Evolutionary conservation across 2,797 vertebrate genomes (phyloP).

Genomic region (Oryzias dopingdopingensis): DNA sequence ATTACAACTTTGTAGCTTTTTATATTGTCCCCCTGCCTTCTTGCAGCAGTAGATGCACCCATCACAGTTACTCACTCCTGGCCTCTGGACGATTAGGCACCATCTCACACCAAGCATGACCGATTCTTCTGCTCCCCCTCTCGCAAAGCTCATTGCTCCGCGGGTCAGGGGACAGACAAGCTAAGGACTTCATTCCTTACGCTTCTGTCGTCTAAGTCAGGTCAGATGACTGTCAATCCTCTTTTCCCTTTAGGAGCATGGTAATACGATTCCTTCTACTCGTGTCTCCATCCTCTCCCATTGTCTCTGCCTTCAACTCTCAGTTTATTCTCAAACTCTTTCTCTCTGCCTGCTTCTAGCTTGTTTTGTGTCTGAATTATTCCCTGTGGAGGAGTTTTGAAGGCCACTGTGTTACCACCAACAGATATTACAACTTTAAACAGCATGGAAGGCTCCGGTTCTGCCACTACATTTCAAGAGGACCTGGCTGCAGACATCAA

Average conservation of each 20-base stretch:
- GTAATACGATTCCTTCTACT: constrained; percentile 72
- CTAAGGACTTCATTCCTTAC: constrained; percentile 73
- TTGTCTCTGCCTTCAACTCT: constrained; percentile 41
- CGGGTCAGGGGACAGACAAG: constrained; percentile 67
- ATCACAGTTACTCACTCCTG: constrained; percentile 65
- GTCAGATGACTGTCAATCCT: constrained; percentile 75
- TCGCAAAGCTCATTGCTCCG: constrained; percentile 39
- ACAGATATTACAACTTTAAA: constrained; percentile 36
- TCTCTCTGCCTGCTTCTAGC: constrained; percentile 53
- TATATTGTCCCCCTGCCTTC: constrained; percentile 44
- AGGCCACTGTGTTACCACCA: constrained; percentile 50
- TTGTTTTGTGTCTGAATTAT: constrained; percentile 73
- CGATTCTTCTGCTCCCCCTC: constrained; percentile 59
- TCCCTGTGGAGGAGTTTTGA: constrained; percentile 57
- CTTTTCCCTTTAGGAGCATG: constrained; percentile 60
- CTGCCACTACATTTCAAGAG: constrained; percentile 37
- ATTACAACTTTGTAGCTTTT: constrained; percentile 70
- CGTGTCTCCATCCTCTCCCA: constrained; percentile 46
- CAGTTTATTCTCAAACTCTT: constrained; percentile 40
- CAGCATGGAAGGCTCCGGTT: constrained; percentile 23
- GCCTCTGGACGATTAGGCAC: constrained; percentile 66
- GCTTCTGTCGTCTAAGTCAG: constrained; percentile 78
- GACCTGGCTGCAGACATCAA: constrained; percentile 7
- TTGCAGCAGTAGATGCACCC: constrained; percentile 38
- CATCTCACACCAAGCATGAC: constrained; percentile 73